Percentiles rank a stretch among this genome's conserved stretches.
Conservation (phyloP, 2,113 vertebrate genomes). For the Cochlearius cochlearius region DNA sequence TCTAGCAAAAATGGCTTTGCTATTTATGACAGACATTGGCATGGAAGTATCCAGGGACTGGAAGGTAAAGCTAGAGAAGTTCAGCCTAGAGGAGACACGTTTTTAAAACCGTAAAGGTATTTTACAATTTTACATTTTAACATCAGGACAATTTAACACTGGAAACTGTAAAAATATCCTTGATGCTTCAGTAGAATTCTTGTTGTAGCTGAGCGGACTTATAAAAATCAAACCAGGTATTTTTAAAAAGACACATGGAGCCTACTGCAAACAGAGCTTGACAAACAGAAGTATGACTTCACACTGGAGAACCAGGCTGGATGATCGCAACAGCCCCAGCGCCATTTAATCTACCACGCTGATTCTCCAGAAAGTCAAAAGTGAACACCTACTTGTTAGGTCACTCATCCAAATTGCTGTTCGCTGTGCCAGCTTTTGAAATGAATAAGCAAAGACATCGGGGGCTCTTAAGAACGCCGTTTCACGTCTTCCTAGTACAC, state of each 20-base stretch:
- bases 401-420: not conserved
- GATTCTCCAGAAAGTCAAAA: not conserved
- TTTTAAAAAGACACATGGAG: not conserved
- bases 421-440: not conserved
- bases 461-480: not conserved
- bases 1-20: not conserved
- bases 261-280: not conserved
- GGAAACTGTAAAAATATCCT: not conserved
- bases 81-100: not conserved
- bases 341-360: not conserved
- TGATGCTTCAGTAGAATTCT: not conserved
- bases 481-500: not conserved
- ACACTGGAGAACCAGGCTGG: not conserved
- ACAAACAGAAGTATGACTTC: not conserved
- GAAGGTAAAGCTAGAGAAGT: not conserved
- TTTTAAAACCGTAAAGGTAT: not conserved
- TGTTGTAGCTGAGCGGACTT: not conserved
- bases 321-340: not conserved
- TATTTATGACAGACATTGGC: not conserved
- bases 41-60: not conserved
- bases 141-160: not conserved
- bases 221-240: not conserved
- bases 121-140: too few species aligned
- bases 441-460: not conserved
- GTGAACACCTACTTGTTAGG: not conserved